Base-by-base conservation (phyloP, 2,797 vertebrate species). In the Silurus aristotelis region DNA sequence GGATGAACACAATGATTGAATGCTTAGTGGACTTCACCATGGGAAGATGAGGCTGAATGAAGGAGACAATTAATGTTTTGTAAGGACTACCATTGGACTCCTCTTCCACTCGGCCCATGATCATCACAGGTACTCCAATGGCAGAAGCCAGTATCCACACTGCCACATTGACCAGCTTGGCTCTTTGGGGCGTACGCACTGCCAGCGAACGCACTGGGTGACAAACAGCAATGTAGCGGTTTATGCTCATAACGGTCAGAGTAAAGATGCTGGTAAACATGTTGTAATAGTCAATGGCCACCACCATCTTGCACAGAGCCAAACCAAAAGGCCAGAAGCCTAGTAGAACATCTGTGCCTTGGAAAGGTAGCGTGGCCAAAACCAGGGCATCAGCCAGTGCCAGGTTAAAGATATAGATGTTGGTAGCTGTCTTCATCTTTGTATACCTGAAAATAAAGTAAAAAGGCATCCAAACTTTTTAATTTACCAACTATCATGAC, bases 191-290 rank as follows among this genome's bases (percentile, higher is more conserved):
- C 0, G 96, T 97, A 17, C 96, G 94, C 91, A 97, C 95, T 1
- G 96, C 96, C 5, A 97, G 93, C 0, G 96, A 96, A 4, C 95
- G 96, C 87, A 97, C 96, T 0, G 96, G 96, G 88, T 96, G 96
- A 89, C 96, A 97, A 90, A 97, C 96, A 3, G 96, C 96, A 0
- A 97, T 95, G 22, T 97, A 97, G 25, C 96, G 96, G 88, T 97
- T 96, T 88, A 97, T 95, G 0, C 96, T 97, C 96, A 97, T 97
- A 92, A 96, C 95, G 0, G 96, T 97, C 87, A 97, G 92, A 0
- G 96, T 97, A 91, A 97, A 96, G 87, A 95, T 96, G 90, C 96
- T 97, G 20, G 96, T 96, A 90, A 97, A 97, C 96, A 97, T 96
- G 90, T 97, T 97, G 93, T 97, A 97, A 88, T 96, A 97, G 90